Percentiles rank a stretch among this genome's conserved stretches.
Conservation (phyloP, 92 coral and sea anemone genomes). For the Ricordea florida region DNA sequence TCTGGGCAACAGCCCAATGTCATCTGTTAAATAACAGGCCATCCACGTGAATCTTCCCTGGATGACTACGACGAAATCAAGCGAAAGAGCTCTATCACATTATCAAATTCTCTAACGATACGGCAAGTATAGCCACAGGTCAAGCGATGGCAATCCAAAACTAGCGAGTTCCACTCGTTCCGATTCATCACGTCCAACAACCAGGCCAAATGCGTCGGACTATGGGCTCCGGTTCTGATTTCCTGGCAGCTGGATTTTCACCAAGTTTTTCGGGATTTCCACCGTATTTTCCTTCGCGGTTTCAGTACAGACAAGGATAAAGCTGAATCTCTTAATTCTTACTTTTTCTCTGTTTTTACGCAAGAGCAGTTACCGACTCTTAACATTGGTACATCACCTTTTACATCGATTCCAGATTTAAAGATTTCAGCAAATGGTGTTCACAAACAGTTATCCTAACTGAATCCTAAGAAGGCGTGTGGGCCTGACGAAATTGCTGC, state of each 20-base stretch:
- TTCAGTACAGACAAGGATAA: too few relatives aligned
- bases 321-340: too few relatives aligned
- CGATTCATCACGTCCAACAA: slow-evolving; percentile 14
- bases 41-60: slow-evolving; percentile 63
- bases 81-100: slow-evolving; percentile 54
- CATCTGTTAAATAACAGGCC: slow-evolving; percentile 68
- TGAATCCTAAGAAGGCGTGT: too few relatives aligned
- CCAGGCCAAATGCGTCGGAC: too few relatives aligned
- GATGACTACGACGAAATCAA: slow-evolving; percentile 56
- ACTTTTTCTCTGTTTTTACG: too few relatives aligned
- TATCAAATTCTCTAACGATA: slow-evolving; percentile 20
- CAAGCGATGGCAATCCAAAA: slow-evolving; percentile 7
- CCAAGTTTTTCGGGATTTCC: slow-evolving; percentile 27
- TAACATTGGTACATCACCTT: too few relatives aligned
- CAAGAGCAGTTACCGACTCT: too few relatives aligned
- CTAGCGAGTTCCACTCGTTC: slow-evolving; percentile 15
- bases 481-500: background rate
- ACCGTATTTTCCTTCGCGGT: slow-evolving; percentile 21
- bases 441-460: too few relatives aligned
- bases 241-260: slow-evolving; percentile 35
- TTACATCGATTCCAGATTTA: too few relatives aligned
- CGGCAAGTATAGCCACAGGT: slow-evolving; percentile 1
- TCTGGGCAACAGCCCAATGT: slow-evolving; percentile 59
- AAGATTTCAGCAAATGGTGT: too few relatives aligned
- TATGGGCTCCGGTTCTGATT: slow-evolving; percentile 22